Conservation (phyloP, 2,113 vertebrate genomes). For the Leptosomus discolor region DNA sequence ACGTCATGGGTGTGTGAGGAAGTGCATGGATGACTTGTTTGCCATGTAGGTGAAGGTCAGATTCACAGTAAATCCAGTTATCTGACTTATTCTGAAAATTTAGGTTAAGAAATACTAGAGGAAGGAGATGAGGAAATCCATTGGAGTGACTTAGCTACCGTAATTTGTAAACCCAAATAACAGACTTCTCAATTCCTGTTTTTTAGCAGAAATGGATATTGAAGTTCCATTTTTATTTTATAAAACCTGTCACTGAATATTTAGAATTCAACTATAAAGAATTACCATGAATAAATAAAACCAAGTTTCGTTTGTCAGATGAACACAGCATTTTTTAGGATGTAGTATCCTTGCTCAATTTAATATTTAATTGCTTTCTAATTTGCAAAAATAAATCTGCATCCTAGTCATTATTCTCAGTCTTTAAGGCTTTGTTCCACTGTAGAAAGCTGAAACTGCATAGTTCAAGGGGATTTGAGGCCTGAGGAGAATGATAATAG, state of each 20-base stretch:
- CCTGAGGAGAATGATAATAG: not conserved
- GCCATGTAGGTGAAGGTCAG: not conserved
- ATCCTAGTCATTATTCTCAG: not conserved
- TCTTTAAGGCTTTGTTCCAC: not conserved
- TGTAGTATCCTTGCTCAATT: not conserved
- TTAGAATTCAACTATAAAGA: not conserved
- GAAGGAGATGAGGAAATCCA: not conserved
- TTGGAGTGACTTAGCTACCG: not conserved
- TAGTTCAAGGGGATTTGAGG: not conserved
- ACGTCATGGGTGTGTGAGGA: not conserved
- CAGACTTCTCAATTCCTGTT: not conserved
- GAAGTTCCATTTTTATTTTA: not conserved
- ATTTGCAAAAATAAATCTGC: constrained; percentile 1
- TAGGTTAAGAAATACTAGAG: not conserved
- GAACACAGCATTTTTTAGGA: not conserved
- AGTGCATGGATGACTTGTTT: not conserved
- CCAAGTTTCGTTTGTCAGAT: not conserved
- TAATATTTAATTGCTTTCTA: constrained; percentile 29
- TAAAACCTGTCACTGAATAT: not conserved
- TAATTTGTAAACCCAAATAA: not conserved
- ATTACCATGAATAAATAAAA: constrained; percentile 17
- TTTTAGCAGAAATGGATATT: not conserved
- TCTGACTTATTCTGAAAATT: not conserved
- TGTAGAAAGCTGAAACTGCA: not conserved
- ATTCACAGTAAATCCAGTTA: not conserved